phyloP scores from a whole-genome alignment of 2,888 invertebrate species.

The Erannis defoliaria region DNA sequence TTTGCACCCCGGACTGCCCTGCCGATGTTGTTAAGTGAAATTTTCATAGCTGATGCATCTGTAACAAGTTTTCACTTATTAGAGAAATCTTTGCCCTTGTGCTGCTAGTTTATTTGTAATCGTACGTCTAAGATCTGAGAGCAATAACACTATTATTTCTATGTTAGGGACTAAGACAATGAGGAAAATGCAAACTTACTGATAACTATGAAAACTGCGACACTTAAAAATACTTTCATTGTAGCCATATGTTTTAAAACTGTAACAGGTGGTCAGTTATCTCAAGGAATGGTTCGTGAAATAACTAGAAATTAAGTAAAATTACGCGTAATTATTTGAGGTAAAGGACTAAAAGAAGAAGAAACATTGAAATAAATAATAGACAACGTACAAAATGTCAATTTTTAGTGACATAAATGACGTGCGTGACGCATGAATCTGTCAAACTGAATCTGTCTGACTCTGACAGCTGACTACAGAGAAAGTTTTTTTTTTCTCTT shows the following conservation, averaged over 20 bases:
- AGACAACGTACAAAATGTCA: background rate
- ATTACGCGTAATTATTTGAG: slow-evolving; percentile 3
- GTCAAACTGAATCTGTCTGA: no score
- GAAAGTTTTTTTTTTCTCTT: no score
- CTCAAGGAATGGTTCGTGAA: background rate
- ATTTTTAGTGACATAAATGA: slow-evolving; percentile 7
- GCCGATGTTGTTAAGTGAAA: slow-evolving; percentile 87
- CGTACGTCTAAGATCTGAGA: no score
- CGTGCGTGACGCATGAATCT: no score
- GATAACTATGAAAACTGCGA: slow-evolving; percentile 60
- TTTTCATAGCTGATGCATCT: slow-evolving; percentile 63
- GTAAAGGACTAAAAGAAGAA: background rate
- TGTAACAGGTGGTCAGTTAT: background rate
- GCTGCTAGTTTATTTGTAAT: background rate
- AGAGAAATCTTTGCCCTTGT: no score
- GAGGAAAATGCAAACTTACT: slow-evolving; percentile 46
- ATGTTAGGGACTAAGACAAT: background rate
- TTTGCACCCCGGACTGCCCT: slow-evolving; percentile 91
- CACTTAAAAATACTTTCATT: slow-evolving; percentile 58
- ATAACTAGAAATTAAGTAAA: slow-evolving; percentile 3
- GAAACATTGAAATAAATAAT: background rate
- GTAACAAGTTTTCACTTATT: slow-evolving; percentile 39
- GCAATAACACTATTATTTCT: no score
- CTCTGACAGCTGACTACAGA: no score
- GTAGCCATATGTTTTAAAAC: slow-evolving; percentile 55